phyloP scores from a whole-genome alignment of 2,888 invertebrate genomes.

The Phaonia tiefii region DNA sequence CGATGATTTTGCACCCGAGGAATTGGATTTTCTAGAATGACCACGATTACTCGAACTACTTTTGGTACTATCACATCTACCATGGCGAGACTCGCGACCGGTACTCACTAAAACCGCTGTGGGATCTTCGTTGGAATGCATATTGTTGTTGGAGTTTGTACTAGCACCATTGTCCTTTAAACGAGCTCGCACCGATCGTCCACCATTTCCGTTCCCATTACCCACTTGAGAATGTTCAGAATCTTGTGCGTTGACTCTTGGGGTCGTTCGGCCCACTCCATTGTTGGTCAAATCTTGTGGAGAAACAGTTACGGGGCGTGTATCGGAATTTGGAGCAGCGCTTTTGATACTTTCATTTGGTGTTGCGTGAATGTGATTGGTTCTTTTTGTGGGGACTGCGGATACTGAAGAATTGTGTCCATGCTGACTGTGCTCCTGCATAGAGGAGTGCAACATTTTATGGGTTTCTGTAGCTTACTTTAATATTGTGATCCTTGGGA shows the following conservation, averaged over 20 bases:
- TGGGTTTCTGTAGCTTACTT: slow-evolving; percentile 15
- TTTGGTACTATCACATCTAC: slow-evolving; percentile 72
- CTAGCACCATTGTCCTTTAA: slow-evolving; percentile 55
- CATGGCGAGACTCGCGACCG: slow-evolving; percentile 51
- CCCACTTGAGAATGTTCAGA: slow-evolving; percentile 17
- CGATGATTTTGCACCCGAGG: slow-evolving; percentile 72
- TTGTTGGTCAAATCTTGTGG: slow-evolving; percentile 51
- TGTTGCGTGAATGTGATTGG: slow-evolving; percentile 44
- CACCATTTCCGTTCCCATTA: not conserved
- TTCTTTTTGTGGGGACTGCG: slow-evolving; percentile 55
- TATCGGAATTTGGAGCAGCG: slow-evolving; percentile 34
- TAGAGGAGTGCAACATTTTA: slow-evolving; percentile 69
- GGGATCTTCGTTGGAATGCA: slow-evolving; percentile 77
- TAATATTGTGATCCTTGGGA: not conserved
- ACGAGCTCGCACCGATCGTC: slow-evolving; percentile 27
- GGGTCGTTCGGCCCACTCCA: slow-evolving; percentile 30
- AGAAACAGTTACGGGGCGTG: slow-evolving; percentile 49
- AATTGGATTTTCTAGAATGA: slow-evolving; percentile 75
- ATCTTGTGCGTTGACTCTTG: slow-evolving; percentile 30
- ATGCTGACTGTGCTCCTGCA: slow-evolving; percentile 55
- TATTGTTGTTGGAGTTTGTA: slow-evolving; percentile 68
- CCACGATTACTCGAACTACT: slow-evolving; percentile 55
- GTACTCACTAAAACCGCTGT: slow-evolving; percentile 65
- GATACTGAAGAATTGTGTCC: slow-evolving; percentile 35
- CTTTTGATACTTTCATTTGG: slow-evolving; percentile 23